A percentile compares a stretch with the other conserved stretches of the same genome.
phyloP scores from a whole-genome alignment of 2,797 vertebrate species.

The Hemitrygon akajei region DNA sequence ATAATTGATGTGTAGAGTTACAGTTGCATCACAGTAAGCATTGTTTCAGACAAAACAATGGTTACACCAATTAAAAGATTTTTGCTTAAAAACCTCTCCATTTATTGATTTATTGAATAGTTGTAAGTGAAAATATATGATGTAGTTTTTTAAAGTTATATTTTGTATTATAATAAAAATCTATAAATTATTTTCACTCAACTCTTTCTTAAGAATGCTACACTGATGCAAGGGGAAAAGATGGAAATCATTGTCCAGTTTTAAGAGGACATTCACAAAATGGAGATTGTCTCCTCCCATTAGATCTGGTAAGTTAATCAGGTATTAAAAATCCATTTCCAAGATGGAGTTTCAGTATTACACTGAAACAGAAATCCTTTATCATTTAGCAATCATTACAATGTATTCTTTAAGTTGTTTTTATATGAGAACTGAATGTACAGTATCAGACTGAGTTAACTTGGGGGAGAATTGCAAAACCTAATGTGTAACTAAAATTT shows the following conservation, averaged over 20 bases:
- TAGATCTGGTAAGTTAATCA: conserved; percentile 65
- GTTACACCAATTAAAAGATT: not conserved
- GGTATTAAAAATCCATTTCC: conserved; percentile 11
- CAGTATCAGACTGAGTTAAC: not conserved
- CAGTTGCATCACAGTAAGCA: not conserved
- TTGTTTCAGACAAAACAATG: not conserved
- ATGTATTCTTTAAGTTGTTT: conserved; percentile 22
- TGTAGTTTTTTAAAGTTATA: not conserved
- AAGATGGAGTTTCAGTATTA: not conserved
- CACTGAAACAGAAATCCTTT: conserved; percentile 20
- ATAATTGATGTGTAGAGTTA: not conserved
- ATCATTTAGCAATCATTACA: conserved; percentile 21
- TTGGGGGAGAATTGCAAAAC: not conserved
- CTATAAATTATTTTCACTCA: not conserved
- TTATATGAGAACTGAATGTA: conserved; percentile 31
- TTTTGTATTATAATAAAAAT: not conserved
- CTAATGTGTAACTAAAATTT: not conserved
- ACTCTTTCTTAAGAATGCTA: conserved; percentile 57
- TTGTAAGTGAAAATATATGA: not conserved
- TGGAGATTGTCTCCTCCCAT: conserved; percentile 63
- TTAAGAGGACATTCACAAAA: conserved; percentile 57
- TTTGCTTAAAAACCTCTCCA: not conserved
- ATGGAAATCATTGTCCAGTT: conserved; percentile 52
- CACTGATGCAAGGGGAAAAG: conserved; percentile 60
- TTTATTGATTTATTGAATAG: not conserved